Percentiles rank a stretch among this genome's conserved stretches.
Evolutionary conservation across 2,888 invertebrate genomes (phyloP).

Genomic region (Laothoe populi): DNA sequence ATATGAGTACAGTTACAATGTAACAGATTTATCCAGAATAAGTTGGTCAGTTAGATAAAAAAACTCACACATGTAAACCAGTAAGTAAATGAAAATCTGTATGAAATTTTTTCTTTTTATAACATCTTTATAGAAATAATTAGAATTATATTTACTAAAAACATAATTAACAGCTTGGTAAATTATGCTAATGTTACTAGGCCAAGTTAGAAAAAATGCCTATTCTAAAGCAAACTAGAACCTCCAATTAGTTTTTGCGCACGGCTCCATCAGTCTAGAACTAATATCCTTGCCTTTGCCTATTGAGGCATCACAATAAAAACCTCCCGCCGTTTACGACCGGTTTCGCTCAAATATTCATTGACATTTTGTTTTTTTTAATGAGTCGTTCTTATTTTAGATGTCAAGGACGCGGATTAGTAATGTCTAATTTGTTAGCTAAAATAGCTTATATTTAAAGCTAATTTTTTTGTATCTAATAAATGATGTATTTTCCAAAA

Average conservation of each 20-base stretch:
- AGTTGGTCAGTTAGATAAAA: no score
- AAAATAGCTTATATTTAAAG: neutral
- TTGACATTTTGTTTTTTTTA: constrained; percentile 17
- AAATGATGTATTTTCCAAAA: no score
- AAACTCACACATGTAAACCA: no score
- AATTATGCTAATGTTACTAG: no score
- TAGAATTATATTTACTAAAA: no score
- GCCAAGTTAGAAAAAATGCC: neutral
- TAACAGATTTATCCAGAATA: no score
- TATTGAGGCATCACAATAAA: constrained; percentile 19
- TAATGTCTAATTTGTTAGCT: neutral
- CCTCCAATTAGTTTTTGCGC: constrained; percentile 11
- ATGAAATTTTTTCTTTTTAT: no score
- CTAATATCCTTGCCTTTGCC: constrained; percentile 19
- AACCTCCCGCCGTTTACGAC: neutral
- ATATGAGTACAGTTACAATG: no score
- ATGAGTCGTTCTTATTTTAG: constrained; percentile 2
- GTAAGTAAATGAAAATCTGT: no score
- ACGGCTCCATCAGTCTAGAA: constrained; percentile 18
- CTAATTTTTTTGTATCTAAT: no score
- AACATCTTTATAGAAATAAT: no score
- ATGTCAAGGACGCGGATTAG: constrained; percentile 1
- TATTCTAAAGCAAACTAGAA: neutral
- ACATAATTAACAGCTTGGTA: no score
- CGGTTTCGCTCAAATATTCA: constrained; percentile 11